Percentiles rank a stretch among this genome's conserved stretches.
Evolutionary conservation across 1,140 invertebrate genomes (phyloP).

Genomic region (Drosophila mojavensis): DNA sequence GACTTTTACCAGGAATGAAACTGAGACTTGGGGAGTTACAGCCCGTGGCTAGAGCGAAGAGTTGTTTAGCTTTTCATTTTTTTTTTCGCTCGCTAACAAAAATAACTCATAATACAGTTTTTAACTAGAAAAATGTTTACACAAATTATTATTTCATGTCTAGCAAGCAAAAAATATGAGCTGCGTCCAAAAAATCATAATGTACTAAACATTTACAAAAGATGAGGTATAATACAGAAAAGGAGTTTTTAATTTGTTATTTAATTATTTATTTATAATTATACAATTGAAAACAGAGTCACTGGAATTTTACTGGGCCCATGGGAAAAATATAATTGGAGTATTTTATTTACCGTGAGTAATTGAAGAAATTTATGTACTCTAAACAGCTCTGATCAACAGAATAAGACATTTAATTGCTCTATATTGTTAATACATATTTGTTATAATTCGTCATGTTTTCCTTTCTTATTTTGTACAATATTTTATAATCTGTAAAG

Average conservation of each 20-base stretch:
- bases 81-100: neutral
- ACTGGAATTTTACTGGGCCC: neutral
- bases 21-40: constrained; percentile 22
- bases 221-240: too few species aligned
- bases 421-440: too few species aligned
- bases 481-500: too few species aligned
- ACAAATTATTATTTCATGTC: constrained; percentile 21
- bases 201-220: neutral
- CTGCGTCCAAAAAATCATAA: neutral
- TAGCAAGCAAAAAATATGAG: constrained; percentile 2
- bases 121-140: constrained; percentile 11
- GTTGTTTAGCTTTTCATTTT: constrained; percentile 8
- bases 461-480: too few species aligned
- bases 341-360: too few species aligned
- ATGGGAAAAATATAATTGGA: neutral
- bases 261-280: neutral
- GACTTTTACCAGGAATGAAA: constrained; percentile 36
- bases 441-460: too few species aligned
- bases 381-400: too few species aligned
- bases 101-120: constrained; percentile 11
- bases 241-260: too few species aligned
- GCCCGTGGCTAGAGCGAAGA: constrained; percentile 18
- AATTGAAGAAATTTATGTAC: too few species aligned
- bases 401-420: too few species aligned
- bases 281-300: neutral